phyloP scores from a whole-genome alignment of 2,113 vertebrate genomes.

The Lasiurus borealis region DNA sequence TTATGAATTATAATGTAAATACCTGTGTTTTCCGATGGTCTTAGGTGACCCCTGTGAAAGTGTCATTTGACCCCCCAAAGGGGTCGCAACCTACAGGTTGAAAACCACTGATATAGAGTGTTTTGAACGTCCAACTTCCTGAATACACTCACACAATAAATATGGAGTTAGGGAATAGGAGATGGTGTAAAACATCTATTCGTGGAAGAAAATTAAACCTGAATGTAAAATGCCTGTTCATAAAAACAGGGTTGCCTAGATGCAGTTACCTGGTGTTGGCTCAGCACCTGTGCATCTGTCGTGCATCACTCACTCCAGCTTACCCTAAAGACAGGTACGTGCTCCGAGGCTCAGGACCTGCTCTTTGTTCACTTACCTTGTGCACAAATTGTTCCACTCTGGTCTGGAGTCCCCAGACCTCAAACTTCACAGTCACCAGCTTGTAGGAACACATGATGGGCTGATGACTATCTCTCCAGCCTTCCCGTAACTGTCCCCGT shows the following conservation, averaged over 20 bases:
- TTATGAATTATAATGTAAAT: no score
- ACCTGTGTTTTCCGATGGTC: no score
- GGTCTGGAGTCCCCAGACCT: conserved; percentile 99
- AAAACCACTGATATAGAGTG: no score
- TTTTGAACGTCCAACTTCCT: neutral
- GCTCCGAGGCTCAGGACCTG: neutral
- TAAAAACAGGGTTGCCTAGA: neutral
- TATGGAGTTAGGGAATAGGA: neutral
- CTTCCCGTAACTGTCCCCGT: conserved; percentile 94
- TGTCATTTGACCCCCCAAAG: no score
- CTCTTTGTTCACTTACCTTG: conserved; percentile 91
- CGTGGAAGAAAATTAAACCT: neutral
- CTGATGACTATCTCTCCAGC: conserved; percentile 94
- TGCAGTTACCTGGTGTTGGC: neutral
- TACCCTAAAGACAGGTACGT: neutral
- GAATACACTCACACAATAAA: neutral
- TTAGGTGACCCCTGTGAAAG: no score
- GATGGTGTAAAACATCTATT: neutral
- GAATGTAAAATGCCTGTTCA: neutral
- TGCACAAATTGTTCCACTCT: conserved; percentile 99
- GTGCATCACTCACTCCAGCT: fast-evolving
- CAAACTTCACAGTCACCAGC: conserved; percentile 98
- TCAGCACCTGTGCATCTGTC: neutral
- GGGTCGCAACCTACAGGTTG: no score
- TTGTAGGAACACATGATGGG: conserved; percentile 99